Conservation (phyloP, 2,797 vertebrate genomes). For the Sylvilagus floridanus region DNA sequence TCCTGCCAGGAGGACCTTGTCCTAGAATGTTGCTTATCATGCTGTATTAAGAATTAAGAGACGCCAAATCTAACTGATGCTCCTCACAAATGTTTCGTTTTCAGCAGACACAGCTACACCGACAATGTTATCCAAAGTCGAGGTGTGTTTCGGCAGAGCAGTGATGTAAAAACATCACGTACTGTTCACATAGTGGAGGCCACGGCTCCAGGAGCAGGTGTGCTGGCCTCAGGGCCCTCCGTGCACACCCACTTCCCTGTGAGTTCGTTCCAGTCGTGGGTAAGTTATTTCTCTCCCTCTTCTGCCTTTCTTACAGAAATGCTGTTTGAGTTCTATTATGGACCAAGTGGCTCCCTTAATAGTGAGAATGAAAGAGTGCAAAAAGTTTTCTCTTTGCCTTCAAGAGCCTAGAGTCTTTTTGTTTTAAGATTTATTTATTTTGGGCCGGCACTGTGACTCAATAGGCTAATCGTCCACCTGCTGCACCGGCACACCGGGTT, state of each 20-base stretch:
- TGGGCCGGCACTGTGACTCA: no score
- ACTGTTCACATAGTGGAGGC: fast-evolving
- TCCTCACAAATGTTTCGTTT: not conserved
- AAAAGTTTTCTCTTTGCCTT: not conserved
- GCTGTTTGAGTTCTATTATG: not conserved
- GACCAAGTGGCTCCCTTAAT: not conserved
- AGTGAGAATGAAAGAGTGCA: not conserved
- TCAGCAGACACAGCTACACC: not conserved
- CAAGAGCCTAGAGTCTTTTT: not conserved
- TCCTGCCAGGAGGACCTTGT: not conserved
- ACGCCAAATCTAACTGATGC: not conserved
- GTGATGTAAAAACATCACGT: not conserved
- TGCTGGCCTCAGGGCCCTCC: fast-evolving
- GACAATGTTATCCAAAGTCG: not conserved
- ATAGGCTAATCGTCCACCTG: no score
- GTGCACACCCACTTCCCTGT: fast-evolving
- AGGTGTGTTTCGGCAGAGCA: not conserved
- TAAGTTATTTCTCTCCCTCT: not conserved
- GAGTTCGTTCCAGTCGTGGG: not conserved
- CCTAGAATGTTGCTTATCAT: not conserved
- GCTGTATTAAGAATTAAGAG: not conserved
- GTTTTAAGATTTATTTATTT: not conserved
- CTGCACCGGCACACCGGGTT: no score
- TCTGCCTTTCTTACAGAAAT: not conserved
- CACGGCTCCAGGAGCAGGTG: fast-evolving